Conservation (phyloP, 2,888 invertebrate species). For the Lymantria dispar region DNA sequence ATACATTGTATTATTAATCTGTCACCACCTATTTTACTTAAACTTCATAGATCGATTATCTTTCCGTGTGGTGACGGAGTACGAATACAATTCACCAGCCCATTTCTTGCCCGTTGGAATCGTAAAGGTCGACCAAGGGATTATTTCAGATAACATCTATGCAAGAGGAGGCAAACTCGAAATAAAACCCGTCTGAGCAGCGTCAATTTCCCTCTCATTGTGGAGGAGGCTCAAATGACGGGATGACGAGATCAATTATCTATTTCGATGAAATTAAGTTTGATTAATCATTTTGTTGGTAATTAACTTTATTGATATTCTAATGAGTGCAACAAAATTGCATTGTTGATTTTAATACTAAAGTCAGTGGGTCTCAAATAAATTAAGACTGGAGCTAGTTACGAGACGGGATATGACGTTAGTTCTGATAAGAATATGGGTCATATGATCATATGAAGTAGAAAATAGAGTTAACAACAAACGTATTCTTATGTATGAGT, state of each 20-base stretch:
- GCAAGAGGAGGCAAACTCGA: too few species aligned
- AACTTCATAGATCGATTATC: too few species aligned
- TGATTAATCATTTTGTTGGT: neutral
- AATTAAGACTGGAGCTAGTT: conserved; percentile 32
- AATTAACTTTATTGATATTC: neutral
- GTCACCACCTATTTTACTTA: too few species aligned
- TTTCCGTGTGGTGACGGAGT: too few species aligned
- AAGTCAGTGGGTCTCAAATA: conserved; percentile 27
- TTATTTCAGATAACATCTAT: too few species aligned
- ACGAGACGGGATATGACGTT: conserved; percentile 48
- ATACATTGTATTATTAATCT: too few species aligned
- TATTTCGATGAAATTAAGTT: neutral
- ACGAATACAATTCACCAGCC: too few species aligned
- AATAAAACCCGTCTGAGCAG: too few species aligned
- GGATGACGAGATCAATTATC: neutral
- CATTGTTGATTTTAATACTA: conserved; percentile 20
- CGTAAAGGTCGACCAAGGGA: too few species aligned
- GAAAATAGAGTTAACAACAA: conserved; percentile 46
- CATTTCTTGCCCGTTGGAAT: too few species aligned
- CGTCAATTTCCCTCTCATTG: too few species aligned
- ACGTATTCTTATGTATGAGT: conserved; percentile 32
- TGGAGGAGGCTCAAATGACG: too few species aligned
- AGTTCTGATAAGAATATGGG: conserved; percentile 62
- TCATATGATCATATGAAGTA: conserved; percentile 61
- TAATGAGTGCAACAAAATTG: conserved; percentile 1